Percentiles rank a stretch among this genome's conserved stretches.
phyloP scores from a whole-genome alignment of 2,888 invertebrate species.

The Hermaeophaga mercurialis region DNA sequence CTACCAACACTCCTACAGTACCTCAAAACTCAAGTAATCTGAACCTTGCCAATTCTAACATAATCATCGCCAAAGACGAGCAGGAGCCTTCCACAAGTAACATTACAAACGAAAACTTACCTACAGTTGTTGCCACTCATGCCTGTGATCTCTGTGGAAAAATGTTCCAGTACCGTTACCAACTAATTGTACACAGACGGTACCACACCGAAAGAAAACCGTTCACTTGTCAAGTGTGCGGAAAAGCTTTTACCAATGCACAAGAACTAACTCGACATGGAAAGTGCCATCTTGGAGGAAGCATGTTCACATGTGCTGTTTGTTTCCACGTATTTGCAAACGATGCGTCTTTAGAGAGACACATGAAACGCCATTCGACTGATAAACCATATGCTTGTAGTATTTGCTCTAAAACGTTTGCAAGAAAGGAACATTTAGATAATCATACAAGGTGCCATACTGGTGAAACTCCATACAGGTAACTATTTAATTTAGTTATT shows the following conservation, averaged over 20 bases:
- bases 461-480: slow-evolving; percentile 78
- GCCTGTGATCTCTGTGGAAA: slow-evolving; percentile 85
- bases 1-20: slow-evolving; percentile 36
- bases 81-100: slow-evolving; percentile 61
- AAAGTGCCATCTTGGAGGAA: slow-evolving; percentile 81
- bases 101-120: slow-evolving; percentile 42
- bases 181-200: slow-evolving; percentile 81
- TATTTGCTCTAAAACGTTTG: slow-evolving; percentile 85
- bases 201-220: slow-evolving; percentile 87
- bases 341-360: slow-evolving; percentile 72
- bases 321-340: slow-evolving; percentile 78
- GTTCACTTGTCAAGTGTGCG: slow-evolving; percentile 79
- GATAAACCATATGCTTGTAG: slow-evolving; percentile 86
- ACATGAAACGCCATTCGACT: slow-evolving; percentile 80
- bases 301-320: slow-evolving; percentile 74
- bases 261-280: slow-evolving; percentile 81
- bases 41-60: slow-evolving; percentile 35
- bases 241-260: slow-evolving; percentile 80
- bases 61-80: slow-evolving; percentile 58
- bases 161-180: slow-evolving; percentile 86
- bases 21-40: slow-evolving; percentile 35
- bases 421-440: slow-evolving; percentile 84
- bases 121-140: slow-evolving; percentile 68
- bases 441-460: slow-evolving; percentile 81
- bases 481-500: slow-evolving; percentile 1